Evolutionary conservation across 2,797 vertebrate species (phyloP), one percentile per base, ranked within the genome.

Genomic region (Ceyx erithaca): DNA sequence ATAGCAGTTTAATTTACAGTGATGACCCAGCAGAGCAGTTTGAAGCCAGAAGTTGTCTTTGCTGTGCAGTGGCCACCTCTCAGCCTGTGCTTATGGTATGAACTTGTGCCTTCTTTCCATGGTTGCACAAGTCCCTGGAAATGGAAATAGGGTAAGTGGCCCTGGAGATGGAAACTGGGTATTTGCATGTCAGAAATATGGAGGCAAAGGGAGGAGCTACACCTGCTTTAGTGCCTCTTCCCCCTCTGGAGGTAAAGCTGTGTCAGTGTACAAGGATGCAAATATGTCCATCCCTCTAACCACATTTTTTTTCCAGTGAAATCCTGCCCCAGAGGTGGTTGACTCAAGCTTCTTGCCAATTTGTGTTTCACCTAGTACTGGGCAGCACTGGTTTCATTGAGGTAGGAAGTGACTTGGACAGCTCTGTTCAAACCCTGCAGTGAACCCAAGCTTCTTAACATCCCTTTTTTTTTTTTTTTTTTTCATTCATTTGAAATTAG

Each of bases 371-470:
- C 71, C 41, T 43, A 37, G 12, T 2, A 1, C 57, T 62, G 83
- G 26, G 52, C 37, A 77, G 57, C 91, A 92, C 89, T 48, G 72
- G 78, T 86, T 77, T 75, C 71, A 9, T 3, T 64, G 66, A 70
- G 58, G 16, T 12, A 58, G 71, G 35, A 40, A 30, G 52, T 35
- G 57, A 62, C 63, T 45, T n/a, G 22, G 31, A 63, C 13, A 5
- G 14, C 15, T 16, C 43, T 87, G 26, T 41, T 78, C 28, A 64
- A 87, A 64, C 23, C 37, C 19, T n/a, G 49, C 23, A 30, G 33
- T 37, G 25, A 91, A 59, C 4, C 2, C 35, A 80, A 57, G 35
- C 9, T 13, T 59, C 35, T 58, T 40, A 43, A 64, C 5, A 3
- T 14, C 16, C 12, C 3, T 33, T 12, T 14, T 14, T 14, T 37